A percentile compares a stretch with the other conserved stretches of the same genome.
phyloP scores from a whole-genome alignment of 1,140 invertebrate species.

The Papilio dardanus region DNA sequence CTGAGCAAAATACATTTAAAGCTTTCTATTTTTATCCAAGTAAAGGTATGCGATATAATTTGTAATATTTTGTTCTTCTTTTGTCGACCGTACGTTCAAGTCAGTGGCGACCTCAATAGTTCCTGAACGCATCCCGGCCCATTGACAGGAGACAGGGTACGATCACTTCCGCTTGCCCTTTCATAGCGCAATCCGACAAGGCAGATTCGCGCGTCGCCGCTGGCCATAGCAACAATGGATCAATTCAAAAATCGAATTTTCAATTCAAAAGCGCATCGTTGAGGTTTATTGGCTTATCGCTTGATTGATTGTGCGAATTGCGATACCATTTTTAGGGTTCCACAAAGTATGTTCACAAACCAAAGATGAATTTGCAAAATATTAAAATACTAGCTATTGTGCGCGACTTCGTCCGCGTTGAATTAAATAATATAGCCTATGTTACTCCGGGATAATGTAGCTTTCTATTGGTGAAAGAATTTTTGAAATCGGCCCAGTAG shows the following conservation, averaged over 20 bases:
- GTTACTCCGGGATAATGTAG: no score
- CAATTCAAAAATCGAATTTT: slow-evolving; percentile 77
- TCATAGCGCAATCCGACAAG: slow-evolving; percentile 75
- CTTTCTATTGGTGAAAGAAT: no score
- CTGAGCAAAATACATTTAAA: no score
- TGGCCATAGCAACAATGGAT: slow-evolving; percentile 72
- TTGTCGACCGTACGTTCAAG: slow-evolving; percentile 54
- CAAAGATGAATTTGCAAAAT: background rate
- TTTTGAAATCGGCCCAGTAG: no score
- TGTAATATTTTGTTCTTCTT: background rate
- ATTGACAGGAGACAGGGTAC: slow-evolving; percentile 73
- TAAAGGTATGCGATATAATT: no score
- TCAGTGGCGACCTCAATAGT: slow-evolving; percentile 65
- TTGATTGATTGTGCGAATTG: slow-evolving; percentile 81
- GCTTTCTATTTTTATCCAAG: no score
- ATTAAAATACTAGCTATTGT: no score
- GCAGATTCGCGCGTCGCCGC: slow-evolving; percentile 70
- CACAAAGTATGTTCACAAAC: background rate
- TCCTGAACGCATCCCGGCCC: slow-evolving; percentile 69
- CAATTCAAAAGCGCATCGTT: slow-evolving; percentile 81
- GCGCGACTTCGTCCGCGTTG: no score
- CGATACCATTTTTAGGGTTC: slow-evolving; percentile 54
- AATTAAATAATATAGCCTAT: no score
- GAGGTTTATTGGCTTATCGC: slow-evolving; percentile 82
- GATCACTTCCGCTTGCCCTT: slow-evolving; percentile 73